phyloP scores from a whole-genome alignment of 2,888 invertebrate genomes.

The Idaea dimidiata region DNA sequence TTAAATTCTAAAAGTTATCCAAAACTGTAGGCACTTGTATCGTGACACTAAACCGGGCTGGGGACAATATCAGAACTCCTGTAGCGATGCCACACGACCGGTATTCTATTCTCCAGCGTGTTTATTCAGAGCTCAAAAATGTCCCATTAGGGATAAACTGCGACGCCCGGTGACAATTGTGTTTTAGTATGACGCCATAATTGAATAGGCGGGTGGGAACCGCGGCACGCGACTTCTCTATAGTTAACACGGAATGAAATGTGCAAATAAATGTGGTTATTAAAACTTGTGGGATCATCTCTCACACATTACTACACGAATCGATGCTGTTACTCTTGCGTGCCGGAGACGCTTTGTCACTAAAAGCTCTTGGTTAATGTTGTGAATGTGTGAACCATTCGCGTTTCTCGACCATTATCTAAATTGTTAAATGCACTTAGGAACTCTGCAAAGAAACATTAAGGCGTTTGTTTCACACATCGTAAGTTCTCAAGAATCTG shows the following conservation, averaged over 20 bases:
- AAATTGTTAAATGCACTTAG: slow-evolving; percentile 71
- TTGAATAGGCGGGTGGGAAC: slow-evolving; percentile 75
- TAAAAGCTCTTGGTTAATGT: slow-evolving; percentile 53
- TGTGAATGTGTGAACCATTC: slow-evolving; percentile 51
- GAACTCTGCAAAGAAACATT: slow-evolving; percentile 43
- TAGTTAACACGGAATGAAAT: slow-evolving; percentile 47
- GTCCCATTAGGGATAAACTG: slow-evolving; percentile 70
- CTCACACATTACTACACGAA: slow-evolving; percentile 54
- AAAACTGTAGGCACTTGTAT: slow-evolving; percentile 34
- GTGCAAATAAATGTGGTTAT: slow-evolving; percentile 66
- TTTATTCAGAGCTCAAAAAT: slow-evolving; percentile 68
- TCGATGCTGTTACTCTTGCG: slow-evolving; percentile 48
- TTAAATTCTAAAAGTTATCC: slow-evolving; percentile 59
- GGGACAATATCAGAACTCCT: slow-evolving; percentile 68
- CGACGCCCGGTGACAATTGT: slow-evolving; percentile 70
- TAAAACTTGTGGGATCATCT: slow-evolving; percentile 59
- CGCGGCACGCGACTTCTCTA: slow-evolving; percentile 63
- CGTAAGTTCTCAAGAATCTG: slow-evolving; percentile 40
- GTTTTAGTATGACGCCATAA: slow-evolving; percentile 60
- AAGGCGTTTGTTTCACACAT: slow-evolving; percentile 46
- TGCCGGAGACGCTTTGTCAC: slow-evolving; percentile 39
- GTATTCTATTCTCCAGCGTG: slow-evolving; percentile 60
- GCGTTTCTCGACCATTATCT: slow-evolving; percentile 60
- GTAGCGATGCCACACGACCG: slow-evolving; percentile 71
- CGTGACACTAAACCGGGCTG: slow-evolving; percentile 48